Conservation (phyloP, 2,113 vertebrate species). For the Oenanthe melanoleuca region DNA sequence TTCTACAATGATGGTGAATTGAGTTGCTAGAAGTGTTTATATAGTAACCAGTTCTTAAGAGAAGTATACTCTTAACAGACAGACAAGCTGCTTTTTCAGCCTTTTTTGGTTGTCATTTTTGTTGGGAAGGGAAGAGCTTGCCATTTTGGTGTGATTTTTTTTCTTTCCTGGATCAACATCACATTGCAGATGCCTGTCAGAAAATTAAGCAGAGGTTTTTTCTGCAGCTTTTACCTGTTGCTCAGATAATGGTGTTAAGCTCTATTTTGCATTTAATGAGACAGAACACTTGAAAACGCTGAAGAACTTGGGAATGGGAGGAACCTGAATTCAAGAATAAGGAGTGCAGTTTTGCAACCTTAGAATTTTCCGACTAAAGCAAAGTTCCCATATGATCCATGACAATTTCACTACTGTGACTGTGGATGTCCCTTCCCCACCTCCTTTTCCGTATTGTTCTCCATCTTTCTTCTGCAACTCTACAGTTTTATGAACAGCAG, state of each 20-base stretch:
- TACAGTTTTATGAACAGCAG: background rate
- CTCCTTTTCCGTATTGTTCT: background rate
- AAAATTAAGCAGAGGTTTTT: background rate
- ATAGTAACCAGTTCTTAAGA: background rate
- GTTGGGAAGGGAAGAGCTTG: background rate
- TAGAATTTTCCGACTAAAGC: background rate
- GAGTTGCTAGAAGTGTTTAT: background rate
- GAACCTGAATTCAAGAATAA: background rate
- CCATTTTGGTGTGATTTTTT: background rate
- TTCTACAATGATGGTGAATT: background rate
- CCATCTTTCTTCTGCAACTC: background rate
- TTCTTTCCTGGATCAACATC: background rate
- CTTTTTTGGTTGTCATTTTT: background rate
- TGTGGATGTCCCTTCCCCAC: background rate
- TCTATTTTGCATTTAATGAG: background rate
- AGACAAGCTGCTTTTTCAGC: background rate
- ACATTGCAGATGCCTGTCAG: background rate
- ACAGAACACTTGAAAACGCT: background rate
- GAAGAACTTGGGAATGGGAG: background rate
- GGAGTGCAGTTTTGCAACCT: background rate
- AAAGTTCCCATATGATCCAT: background rate
- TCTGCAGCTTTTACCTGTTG: background rate
- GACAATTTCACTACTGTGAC: background rate
- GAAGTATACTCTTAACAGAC: background rate
- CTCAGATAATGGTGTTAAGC: background rate